Conservation (phyloP, 2,888 invertebrate genomes). For the Timema cristinae region DNA sequence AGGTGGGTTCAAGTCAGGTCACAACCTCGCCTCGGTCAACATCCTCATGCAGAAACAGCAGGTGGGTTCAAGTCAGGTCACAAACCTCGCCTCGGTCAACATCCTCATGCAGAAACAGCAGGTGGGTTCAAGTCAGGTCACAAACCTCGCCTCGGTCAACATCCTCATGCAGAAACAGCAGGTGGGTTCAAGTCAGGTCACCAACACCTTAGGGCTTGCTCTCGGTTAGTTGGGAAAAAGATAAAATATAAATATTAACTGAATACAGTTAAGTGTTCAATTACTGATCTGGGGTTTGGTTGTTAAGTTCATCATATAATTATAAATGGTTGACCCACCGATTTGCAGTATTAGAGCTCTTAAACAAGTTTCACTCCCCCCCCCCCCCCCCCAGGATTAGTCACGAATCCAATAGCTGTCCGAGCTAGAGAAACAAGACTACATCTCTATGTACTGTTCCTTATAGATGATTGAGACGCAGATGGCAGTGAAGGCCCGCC, state of each 20-base stretch:
- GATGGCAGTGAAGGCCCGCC: constrained; percentile 93
- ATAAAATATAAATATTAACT: too few relatives aligned
- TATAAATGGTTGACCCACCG: too few relatives aligned
- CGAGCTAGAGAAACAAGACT: too few relatives aligned
- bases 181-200: constrained; percentile 42
- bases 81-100: constrained; percentile 96
- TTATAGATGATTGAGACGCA: constrained; percentile 87
- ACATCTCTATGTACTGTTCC: constrained; percentile 14
- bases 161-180: constrained; percentile 99
- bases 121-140: constrained; percentile 53
- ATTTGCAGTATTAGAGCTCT: too few relatives aligned
- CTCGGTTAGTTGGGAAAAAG: too few relatives aligned
- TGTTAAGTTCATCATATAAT: too few relatives aligned
- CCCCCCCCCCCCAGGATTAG: too few relatives aligned
- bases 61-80: constrained; percentile 53
- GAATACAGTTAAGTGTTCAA: too few relatives aligned
- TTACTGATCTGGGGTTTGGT: too few relatives aligned
- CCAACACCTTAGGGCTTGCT: too few relatives aligned
- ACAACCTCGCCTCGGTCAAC: constrained; percentile 96
- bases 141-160: constrained; percentile 96
- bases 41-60: constrained; percentile 99
- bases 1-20: constrained; percentile 58
- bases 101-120: constrained; percentile 99
- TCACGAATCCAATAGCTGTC: too few relatives aligned
- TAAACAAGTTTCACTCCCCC: too few relatives aligned